phyloP scores from a whole-genome alignment of 1,140 invertebrate species.

The Amyelois transitella region DNA sequence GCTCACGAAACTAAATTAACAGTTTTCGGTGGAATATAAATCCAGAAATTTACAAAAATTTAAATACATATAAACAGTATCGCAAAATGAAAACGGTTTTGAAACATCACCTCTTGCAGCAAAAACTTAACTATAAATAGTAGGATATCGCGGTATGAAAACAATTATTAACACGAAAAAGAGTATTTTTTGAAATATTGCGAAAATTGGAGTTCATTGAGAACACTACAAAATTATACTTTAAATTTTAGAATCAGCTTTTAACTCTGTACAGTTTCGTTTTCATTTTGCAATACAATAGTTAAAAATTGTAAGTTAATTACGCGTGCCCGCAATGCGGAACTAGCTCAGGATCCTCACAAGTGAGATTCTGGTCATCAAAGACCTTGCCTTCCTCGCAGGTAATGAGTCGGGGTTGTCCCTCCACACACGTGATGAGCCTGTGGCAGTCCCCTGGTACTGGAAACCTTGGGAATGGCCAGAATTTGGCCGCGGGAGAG shows the following conservation, averaged over 20 bases:
- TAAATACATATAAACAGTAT: slow-evolving; percentile 25
- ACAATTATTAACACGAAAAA: too few relatives aligned
- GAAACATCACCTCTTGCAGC: too few relatives aligned
- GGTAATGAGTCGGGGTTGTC: slow-evolving; percentile 87
- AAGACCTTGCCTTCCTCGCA: slow-evolving; percentile 92
- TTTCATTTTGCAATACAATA: slow-evolving; percentile 27
- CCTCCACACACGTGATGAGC: slow-evolving; percentile 91
- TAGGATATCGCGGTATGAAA: too few relatives aligned
- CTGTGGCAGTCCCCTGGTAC: slow-evolving; percentile 88
- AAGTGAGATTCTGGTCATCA: slow-evolving; percentile 86
- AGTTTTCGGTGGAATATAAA: slow-evolving; percentile 42
- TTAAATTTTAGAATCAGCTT: too few relatives aligned
- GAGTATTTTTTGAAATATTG: too few relatives aligned
- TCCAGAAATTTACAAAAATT: slow-evolving; percentile 26
- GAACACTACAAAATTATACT: too few relatives aligned
- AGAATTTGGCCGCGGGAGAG: slow-evolving; percentile 87
- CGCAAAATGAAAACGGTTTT: slow-evolving; percentile 52
- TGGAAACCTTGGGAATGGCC: slow-evolving; percentile 91
- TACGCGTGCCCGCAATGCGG: slow-evolving; percentile 73
- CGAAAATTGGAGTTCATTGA: neutral
- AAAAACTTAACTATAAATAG: too few relatives aligned
- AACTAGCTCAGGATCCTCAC: slow-evolving; percentile 86
- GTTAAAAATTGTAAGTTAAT: slow-evolving; percentile 10
- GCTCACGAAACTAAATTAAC: slow-evolving; percentile 31
- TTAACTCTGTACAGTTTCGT: slow-evolving; percentile 6